Evolutionary conservation across 2,888 invertebrate species (phyloP).

Genomic region (Mythimna ferrago): DNA sequence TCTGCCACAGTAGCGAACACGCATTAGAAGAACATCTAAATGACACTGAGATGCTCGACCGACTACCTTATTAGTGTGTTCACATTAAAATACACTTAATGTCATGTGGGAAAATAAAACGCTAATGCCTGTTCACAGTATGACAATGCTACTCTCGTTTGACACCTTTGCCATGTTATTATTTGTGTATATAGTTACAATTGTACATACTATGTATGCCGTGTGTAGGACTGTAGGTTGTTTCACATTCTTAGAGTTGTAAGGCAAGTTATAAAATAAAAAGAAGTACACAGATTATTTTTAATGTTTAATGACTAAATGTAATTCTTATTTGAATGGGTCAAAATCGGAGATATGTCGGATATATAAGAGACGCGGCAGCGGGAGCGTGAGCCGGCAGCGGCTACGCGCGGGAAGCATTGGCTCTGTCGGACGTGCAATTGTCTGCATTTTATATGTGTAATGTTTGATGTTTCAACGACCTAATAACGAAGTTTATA

Average conservation of each 20-base stretch:
- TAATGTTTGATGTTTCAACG: constrained; percentile 68
- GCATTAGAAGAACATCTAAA: constrained; percentile 63
- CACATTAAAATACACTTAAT: constrained; percentile 34
- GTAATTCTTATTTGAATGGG: constrained; percentile 60
- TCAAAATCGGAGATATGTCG: constrained; percentile 42
- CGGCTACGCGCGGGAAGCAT: constrained; percentile 1
- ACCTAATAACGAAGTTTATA: constrained; percentile 58
- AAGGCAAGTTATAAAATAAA: constrained; percentile 80
- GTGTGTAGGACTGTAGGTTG: constrained; percentile 87
- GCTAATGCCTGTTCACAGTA: constrained; percentile 71
- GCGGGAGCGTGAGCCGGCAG: neutral
- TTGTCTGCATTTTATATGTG: constrained; percentile 64
- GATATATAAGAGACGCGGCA: constrained; percentile 18
- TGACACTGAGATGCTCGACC: constrained; percentile 15
- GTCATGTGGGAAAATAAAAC: constrained; percentile 53
- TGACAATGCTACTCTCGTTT: constrained; percentile 72
- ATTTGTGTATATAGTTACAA: constrained; percentile 86
- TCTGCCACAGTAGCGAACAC: constrained; percentile 71
- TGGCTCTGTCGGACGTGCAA: constrained; percentile 63
- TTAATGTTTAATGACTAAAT: constrained; percentile 55
- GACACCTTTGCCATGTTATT: constrained; percentile 79
- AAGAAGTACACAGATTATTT: constrained; percentile 77
- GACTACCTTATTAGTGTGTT: constrained; percentile 26
- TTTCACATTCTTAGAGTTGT: constrained; percentile 83
- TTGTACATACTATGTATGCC: constrained; percentile 90